Evolutionary conservation across 2,888 invertebrate genomes (phyloP), one percentile per base, ranked within the genome.

Genomic region (Lasioglossum pauxillum): DNA sequence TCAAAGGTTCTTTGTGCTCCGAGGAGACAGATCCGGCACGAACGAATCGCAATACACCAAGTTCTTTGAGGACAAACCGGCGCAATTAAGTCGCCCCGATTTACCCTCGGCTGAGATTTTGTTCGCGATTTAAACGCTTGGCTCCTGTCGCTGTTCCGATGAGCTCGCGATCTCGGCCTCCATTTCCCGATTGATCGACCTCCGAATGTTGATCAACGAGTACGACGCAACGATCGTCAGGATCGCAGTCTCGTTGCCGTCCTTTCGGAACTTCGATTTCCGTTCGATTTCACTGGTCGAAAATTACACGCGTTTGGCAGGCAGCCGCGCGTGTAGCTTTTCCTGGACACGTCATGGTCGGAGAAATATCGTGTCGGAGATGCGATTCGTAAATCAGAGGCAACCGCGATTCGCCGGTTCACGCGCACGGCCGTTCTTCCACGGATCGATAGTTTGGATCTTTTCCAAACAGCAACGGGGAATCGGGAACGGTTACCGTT

Each of bases 11-110:
- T 91, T 93, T 93, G 93, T 94, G 85, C 80, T 74, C 31, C 31
- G 31, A 69, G 38, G 53, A 64, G 31, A 76, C 75, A 31, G 46
- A n/a, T 64, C 44, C 82, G 60, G 73, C 64, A 38, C 53, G 71
- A 35, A 67, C 74, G 79, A 73, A 81, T 87, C 83, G 82, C 38
- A 46, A 75, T 67, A 81, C 71, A 75, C 74, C 84, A 69, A 80
- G 74, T 86, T 89, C 94, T 94, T 94, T 94, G 94, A 93, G 92
- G 93, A 93, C 87, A 91, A 86, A 90, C 16, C 27, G 91, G 91
- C 89, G 93, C 92, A 91, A 94, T 94, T 93, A 93, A 94, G 92
- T 90, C 91, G 90, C 92, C 90, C 91, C 91, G 92, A 92, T 94
- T 91, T 91, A 87, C 91, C 57, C 80, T 71, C 53, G 86, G 78